Evolutionary conservation across 2,113 vertebrate species (phyloP).

Genomic region (Silurus meridionalis): DNA sequence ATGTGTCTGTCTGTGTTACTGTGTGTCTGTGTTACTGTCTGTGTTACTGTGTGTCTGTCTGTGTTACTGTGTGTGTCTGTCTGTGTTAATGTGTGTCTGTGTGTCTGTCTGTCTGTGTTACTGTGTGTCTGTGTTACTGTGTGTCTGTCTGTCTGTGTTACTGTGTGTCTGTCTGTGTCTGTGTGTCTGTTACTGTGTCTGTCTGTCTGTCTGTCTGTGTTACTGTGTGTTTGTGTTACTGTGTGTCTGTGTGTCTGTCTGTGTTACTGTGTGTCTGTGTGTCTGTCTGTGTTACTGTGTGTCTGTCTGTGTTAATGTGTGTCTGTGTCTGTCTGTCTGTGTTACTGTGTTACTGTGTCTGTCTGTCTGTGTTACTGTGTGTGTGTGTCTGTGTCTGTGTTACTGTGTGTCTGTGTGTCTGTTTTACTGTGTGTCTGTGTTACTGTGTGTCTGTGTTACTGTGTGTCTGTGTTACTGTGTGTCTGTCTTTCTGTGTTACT

Average conservation of each 20-base stretch:
- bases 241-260: too few relatives aligned
- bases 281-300: neutral
- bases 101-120: too few relatives aligned
- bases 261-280: neutral
- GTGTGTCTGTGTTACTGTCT: too few relatives aligned
- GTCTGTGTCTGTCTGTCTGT: too few relatives aligned
- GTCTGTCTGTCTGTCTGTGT: neutral
- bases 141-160: neutral
- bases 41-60: too few relatives aligned
- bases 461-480: neutral
- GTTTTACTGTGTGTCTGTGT: neutral
- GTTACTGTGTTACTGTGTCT: neutral
- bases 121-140: neutral
- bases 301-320: neutral
- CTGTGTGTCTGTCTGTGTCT: neutral
- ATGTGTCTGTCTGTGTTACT: too few relatives aligned
- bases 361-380: neutral
- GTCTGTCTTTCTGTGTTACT: neutral
- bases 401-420: neutral
- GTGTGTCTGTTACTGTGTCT: neutral
- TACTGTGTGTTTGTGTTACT: too few relatives aligned
- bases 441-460: neutral
- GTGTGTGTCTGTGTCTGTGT: too few relatives aligned
- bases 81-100: too few relatives aligned
- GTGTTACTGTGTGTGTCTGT: too few relatives aligned